Evolutionary conservation across 2,797 vertebrate genomes (phyloP).

Genomic region (Thunnus albacares): DNA sequence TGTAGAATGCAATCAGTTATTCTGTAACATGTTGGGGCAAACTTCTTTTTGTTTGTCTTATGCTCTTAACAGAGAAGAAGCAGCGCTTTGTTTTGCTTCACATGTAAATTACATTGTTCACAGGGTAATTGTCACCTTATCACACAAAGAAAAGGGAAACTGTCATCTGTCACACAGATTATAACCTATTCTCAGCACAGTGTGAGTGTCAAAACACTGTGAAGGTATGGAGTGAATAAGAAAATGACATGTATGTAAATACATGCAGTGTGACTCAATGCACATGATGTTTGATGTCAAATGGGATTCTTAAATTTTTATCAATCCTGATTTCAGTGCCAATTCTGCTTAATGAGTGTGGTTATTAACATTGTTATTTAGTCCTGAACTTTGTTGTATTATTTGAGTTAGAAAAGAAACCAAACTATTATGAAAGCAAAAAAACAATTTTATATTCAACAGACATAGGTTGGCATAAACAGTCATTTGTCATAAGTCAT

Average conservation of each 20-base stretch:
- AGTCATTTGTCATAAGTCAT: no score
- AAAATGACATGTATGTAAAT: slow-evolving; percentile 52
- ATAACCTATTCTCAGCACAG: slow-evolving; percentile 42
- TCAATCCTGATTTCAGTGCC: neutral
- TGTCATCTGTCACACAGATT: slow-evolving; percentile 56
- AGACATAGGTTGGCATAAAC: no score
- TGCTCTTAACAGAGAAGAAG: slow-evolving; percentile 34
- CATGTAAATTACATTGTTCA: slow-evolving; percentile 67
- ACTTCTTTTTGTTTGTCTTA: slow-evolving; percentile 47
- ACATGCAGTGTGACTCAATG: slow-evolving; percentile 33
- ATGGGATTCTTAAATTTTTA: neutral
- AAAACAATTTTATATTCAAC: no score
- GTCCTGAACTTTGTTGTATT: no score
- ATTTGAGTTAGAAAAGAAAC: no score
- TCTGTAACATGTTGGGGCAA: slow-evolving; percentile 55
- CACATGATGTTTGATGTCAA: neutral
- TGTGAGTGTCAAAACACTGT: slow-evolving; percentile 50
- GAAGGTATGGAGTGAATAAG: slow-evolving; percentile 25
- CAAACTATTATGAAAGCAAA: no score
- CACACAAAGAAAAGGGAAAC: slow-evolving; percentile 47
- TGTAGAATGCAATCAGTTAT: slow-evolving; percentile 72
- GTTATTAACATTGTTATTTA: neutral
- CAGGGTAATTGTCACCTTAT: slow-evolving; percentile 57
- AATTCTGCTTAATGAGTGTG: neutral
- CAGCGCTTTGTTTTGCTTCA: slow-evolving; percentile 59